Conservation (phyloP, 2,888 invertebrate genomes). For the Tupiocoris notatus region DNA sequence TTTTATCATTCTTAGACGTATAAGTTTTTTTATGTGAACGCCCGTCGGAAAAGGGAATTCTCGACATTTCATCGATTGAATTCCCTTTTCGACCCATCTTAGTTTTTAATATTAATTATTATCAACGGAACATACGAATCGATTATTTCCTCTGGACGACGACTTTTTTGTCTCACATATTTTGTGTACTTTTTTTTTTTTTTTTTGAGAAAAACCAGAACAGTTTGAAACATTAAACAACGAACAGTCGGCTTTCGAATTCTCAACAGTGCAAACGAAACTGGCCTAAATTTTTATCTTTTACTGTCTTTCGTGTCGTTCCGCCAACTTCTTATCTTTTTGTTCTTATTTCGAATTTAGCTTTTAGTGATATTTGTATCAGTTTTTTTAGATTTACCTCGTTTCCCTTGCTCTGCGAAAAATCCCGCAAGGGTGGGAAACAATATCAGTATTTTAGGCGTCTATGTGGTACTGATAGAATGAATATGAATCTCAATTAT, state of each 20-base stretch:
- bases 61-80: background rate
- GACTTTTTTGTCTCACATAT: no score
- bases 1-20: background rate
- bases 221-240: background rate
- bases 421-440: no score
- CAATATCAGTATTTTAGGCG: background rate
- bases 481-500: background rate
- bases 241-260: background rate
- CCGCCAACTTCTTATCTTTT: background rate
- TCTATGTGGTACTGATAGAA: background rate
- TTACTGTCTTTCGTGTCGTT: background rate
- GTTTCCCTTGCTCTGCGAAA: background rate
- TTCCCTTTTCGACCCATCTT: background rate
- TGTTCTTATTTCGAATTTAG: background rate
- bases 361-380: background rate
- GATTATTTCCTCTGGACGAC: no score
- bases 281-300: background rate
- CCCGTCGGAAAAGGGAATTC: background rate
- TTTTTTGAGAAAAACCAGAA: background rate
- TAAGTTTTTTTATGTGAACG: background rate
- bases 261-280: background rate
- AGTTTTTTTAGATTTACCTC: background rate
- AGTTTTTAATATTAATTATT: no score
- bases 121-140: no score
- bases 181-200: background rate